A percentile compares a stretch with the other conserved stretches of the same genome.
These are phyloP conservation scores for Oscheius sp. DNA, from an alignment of 2,888 invertebrate genomes.

Conservation along the genomic window DNA sequence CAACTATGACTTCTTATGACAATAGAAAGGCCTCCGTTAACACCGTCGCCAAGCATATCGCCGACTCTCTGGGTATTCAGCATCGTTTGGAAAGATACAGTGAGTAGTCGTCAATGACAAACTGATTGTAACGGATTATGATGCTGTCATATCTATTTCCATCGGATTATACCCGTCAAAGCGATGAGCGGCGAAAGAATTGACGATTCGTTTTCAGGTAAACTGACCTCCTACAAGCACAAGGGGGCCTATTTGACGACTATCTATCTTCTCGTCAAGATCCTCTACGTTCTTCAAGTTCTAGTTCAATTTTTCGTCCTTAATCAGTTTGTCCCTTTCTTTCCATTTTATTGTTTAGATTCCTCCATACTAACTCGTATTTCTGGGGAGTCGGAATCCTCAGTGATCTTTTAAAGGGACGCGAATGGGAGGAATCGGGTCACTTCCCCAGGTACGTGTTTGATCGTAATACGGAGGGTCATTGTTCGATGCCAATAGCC, in stretches of 20 bases:
- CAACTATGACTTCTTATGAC: conserved; percentile 68
- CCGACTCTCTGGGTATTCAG: conserved; percentile 72
- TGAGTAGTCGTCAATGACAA: conserved; percentile 16
- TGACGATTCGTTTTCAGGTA: conserved; percentile 34
- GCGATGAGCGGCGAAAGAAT: no score
- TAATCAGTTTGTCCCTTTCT: conserved; percentile 55
- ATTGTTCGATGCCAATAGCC: neutral
- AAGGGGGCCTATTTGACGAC: conserved; percentile 68
- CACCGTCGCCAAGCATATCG: conserved; percentile 73
- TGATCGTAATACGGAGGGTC: neutral
- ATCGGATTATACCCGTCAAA: neutral
- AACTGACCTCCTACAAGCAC: conserved; percentile 49
- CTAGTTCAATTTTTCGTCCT: conserved; percentile 70
- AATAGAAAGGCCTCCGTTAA: conserved; percentile 47
- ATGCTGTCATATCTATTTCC: neutral
- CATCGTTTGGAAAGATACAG: conserved; percentile 67
- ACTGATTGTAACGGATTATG: conserved; percentile 8
- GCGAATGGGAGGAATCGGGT: conserved; percentile 69
- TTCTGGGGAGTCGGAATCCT: conserved; percentile 70
- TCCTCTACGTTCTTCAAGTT: conserved; percentile 68
- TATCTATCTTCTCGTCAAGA: conserved; percentile 69
- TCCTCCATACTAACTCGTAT: conserved; percentile 69
- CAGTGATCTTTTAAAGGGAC: conserved; percentile 64
- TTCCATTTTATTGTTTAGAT: conserved; percentile 46
- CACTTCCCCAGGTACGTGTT: conserved; percentile 67